Percentiles rank a stretch among this genome's conserved stretches.
phyloP scores from a whole-genome alignment of 2,797 vertebrate genomes.

The Mionectes olivaceus region DNA sequence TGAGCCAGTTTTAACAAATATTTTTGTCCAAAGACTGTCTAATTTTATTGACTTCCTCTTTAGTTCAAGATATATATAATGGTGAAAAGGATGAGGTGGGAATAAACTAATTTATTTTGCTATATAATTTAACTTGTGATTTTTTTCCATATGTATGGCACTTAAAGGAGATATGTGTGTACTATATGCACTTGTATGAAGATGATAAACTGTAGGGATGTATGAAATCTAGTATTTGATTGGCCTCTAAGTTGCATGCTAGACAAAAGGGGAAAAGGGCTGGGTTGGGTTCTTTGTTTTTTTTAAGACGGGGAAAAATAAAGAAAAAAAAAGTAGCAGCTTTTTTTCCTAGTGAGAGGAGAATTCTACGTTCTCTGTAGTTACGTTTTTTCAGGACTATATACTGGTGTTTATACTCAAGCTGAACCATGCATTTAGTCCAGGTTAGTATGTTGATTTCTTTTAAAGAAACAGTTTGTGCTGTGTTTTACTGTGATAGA shows the following conservation, averaged over 20 bases:
- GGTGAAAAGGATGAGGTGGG: conserved; percentile 49
- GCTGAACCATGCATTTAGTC: not conserved
- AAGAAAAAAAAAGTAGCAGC: not conserved
- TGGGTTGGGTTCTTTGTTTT: not conserved
- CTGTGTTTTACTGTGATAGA: not conserved
- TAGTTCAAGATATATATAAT: conserved; percentile 62
- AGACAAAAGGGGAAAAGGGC: not conserved
- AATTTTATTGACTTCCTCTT: conserved; percentile 52
- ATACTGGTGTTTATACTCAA: conserved; percentile 4
- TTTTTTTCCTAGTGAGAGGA: not conserved
- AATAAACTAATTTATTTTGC: conserved; percentile 80
- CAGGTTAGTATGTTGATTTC: not conserved
- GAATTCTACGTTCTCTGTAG: not conserved
- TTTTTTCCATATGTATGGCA: conserved; percentile 58
- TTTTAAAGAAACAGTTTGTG: not conserved
- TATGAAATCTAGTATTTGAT: conserved; percentile 52
- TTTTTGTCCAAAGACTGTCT: conserved; percentile 79
- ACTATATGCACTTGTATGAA: conserved; percentile 71
- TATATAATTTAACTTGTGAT: conserved; percentile 64
- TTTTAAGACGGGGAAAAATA: not conserved
- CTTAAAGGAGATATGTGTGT: conserved; percentile 51
- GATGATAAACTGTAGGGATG: conserved; percentile 38
- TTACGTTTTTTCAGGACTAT: not conserved
- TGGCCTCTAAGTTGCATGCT: conserved; percentile 42
- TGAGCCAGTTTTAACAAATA: conserved; percentile 78